These are phyloP conservation scores for Pocillopora meandrina DNA, from an alignment of 92 coral and sea anemone species.

Conservation along the genomic window DNA sequence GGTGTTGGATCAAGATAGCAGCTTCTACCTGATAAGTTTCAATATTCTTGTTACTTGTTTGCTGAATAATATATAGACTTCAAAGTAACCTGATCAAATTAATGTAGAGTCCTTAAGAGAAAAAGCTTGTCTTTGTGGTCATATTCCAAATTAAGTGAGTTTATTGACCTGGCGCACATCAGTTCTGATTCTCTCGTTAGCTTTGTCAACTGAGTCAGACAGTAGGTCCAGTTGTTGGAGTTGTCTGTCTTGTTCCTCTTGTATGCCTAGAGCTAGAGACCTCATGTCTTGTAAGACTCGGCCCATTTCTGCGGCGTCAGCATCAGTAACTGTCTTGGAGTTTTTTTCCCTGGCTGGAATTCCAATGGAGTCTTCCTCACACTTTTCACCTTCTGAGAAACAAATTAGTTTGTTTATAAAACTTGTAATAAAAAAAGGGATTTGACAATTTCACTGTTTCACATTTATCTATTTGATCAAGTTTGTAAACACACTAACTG, in stretches of 20 bases:
- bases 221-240: conserved; percentile 75
- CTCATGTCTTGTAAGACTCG: conserved; percentile 79
- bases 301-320: conserved; percentile 89
- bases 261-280: conserved; percentile 87
- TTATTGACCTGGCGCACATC: conserved; percentile 65
- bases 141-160: conserved; percentile 34
- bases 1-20: too few species aligned
- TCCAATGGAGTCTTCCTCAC: background rate
- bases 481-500: too few species aligned
- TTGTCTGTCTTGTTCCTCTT: conserved; percentile 86
- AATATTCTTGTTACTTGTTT: too few species aligned
- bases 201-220: conserved; percentile 95
- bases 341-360: background rate
- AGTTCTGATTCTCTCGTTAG: conserved; percentile 78
- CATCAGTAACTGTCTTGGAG: conserved; percentile 64
- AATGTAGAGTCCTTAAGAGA: background rate
- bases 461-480: too few species aligned
- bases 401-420: too few species aligned
- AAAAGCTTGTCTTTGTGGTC: background rate
- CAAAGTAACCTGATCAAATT: too few species aligned
- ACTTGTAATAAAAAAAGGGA: too few species aligned
- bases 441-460: too few species aligned
- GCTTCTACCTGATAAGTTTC: too few species aligned
- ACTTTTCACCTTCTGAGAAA: background rate
- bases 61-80: too few species aligned